Conservation (phyloP, 2,113 vertebrate genomes). For the human region GRCh38 chr16:47496001-47496500, state of each 20-base stretch:
- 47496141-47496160: neutral
- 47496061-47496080: neutral
- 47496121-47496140: neutral
- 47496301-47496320: neutral
- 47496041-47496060: neutral
- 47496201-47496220: neutral
- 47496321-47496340: neutral
- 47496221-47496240: conserved; percentile 38
- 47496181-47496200: neutral
- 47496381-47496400: neutral
- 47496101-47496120: conserved; percentile 14
- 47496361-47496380: neutral
- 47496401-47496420: neutral
- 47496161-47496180: neutral
- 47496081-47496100: conserved; percentile 47
- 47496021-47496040: neutral
- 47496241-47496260: conserved; percentile 52
- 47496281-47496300: neutral
- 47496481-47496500: neutral
- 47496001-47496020: neutral
- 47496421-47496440: neutral
- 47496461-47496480: neutral
- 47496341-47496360: neutral
- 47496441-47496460: conserved; percentile 49
- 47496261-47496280: neutral